Conservation (phyloP, 1,140 invertebrate genomes). For the Trissolcus basalis region DNA sequence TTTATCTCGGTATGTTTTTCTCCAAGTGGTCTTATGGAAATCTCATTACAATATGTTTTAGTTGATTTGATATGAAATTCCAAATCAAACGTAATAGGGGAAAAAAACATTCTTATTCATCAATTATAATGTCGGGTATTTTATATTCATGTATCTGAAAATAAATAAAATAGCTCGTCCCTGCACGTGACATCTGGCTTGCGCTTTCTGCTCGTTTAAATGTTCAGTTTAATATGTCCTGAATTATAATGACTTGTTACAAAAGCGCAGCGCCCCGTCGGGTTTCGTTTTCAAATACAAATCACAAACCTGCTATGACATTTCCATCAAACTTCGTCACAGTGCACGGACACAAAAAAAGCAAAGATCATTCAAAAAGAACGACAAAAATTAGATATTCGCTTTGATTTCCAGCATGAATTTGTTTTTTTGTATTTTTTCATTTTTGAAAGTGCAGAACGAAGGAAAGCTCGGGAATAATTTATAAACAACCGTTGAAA, state of each 20-base stretch:
- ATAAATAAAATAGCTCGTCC: conserved; percentile 2
- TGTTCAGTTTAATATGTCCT: conserved; percentile 6
- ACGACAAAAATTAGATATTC: too few species aligned
- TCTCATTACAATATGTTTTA: too few species aligned
- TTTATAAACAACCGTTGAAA: background rate
- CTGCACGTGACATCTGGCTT: conserved; percentile 5
- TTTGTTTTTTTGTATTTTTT: background rate
- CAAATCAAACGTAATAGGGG: too few species aligned
- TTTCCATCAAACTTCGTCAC: too few species aligned
- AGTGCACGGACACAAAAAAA: too few species aligned
- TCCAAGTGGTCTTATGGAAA: too few species aligned
- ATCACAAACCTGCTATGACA: background rate
- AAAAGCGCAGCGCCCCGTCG: background rate
- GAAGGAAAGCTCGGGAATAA: background rate
- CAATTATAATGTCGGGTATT: too few species aligned
- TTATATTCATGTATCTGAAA: conserved; percentile 1
- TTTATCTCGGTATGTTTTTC: too few species aligned
- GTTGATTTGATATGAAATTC: too few species aligned
- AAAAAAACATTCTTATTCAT: too few species aligned
- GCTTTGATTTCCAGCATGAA: background rate
- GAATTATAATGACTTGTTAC: conserved; percentile 8
- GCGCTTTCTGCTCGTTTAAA: background rate
- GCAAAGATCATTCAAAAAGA: too few species aligned
- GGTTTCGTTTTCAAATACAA: conserved; percentile 1
- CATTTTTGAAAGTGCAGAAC: background rate